Conservation (phyloP, 2,888 invertebrate species). For the Liodrosophila aerea region DNA sequence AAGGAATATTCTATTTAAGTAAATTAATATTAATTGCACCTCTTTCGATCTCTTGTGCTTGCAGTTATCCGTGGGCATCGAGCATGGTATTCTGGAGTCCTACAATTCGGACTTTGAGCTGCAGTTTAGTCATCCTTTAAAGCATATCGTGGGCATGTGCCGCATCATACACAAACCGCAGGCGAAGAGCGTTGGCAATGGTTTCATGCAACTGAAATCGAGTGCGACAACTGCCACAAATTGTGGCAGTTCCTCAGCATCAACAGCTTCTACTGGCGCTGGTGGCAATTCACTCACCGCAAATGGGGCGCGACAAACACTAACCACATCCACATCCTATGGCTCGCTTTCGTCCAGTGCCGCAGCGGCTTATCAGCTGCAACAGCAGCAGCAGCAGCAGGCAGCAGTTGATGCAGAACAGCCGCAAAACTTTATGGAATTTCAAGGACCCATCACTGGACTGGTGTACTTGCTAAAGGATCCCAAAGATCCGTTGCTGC, state of each 20-base stretch:
- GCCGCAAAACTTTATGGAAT: conserved; percentile 81
- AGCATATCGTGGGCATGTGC: conserved; percentile 85
- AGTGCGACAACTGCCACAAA: conserved; percentile 19
- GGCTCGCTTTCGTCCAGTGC: conserved; percentile 79
- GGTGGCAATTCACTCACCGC: conserved; percentile 41
- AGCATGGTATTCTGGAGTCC: conserved; percentile 87
- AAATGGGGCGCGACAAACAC: conserved; percentile 62
- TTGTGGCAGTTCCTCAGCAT: conserved; percentile 16
- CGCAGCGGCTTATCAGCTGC: conserved; percentile 71
- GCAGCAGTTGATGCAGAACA: conserved; percentile 52
- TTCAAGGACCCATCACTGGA: conserved; percentile 85
- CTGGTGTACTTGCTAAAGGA: conserved; percentile 89
- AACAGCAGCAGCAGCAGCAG: conserved; percentile 47
- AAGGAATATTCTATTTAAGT: background rate
- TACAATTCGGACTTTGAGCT: conserved; percentile 89
- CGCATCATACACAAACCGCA: conserved; percentile 80
- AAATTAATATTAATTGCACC: background rate
- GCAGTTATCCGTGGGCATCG: conserved; percentile 88
- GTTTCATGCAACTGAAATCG: conserved; percentile 79
- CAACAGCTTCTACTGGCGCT: conserved; percentile 19
- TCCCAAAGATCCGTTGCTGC: conserved; percentile 88
- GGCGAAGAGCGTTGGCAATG: conserved; percentile 78
- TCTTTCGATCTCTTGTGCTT: conserved; percentile 8
- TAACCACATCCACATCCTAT: conserved; percentile 79
- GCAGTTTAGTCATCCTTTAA: conserved; percentile 86